Percentiles rank a stretch among this genome's conserved stretches.
Evolutionary conservation across 2,888 invertebrate genomes (phyloP).

Genomic region (Pelosia muscerda): DNA sequence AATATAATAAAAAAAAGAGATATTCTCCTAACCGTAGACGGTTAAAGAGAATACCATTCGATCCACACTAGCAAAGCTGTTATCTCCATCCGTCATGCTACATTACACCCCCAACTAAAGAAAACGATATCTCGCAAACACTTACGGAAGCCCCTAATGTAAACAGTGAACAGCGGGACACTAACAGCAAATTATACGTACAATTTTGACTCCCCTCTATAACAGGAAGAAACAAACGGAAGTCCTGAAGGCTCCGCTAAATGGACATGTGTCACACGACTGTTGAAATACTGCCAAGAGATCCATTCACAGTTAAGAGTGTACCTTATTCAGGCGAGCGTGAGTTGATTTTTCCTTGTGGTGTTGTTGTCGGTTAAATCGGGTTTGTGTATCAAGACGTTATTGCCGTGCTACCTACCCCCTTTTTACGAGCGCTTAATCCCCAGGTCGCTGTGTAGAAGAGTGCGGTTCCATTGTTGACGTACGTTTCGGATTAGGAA

Average conservation of each 20-base stretch:
- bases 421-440: conserved; percentile 84
- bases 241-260: conserved; percentile 64
- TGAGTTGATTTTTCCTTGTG: conserved; percentile 43
- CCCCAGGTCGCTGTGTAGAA: conserved; percentile 67
- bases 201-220: conserved; percentile 47
- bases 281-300: conserved; percentile 57
- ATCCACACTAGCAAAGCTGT: conserved; percentile 15
- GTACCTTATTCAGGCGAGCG: conserved; percentile 34
- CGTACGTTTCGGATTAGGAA: conserved; percentile 40
- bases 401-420: conserved; percentile 78
- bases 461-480: conserved; percentile 54
- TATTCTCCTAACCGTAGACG: too few species aligned
- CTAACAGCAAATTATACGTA: conserved; percentile 51
- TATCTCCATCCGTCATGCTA: conserved; percentile 23
- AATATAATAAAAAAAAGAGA: neutral
- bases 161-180: conserved; percentile 38
- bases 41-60: neutral
- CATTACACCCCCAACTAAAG: conserved; percentile 22
- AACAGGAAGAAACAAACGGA: conserved; percentile 54
- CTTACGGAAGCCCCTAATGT: conserved; percentile 35
- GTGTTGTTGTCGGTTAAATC: conserved; percentile 42
- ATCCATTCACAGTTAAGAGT: conserved; percentile 24
- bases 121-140: conserved; percentile 22
- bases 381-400: conserved; percentile 77
- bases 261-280: conserved; percentile 72